Base-by-base conservation (phyloP, 2,888 invertebrate species). In the Operophtera brumata region DNA sequence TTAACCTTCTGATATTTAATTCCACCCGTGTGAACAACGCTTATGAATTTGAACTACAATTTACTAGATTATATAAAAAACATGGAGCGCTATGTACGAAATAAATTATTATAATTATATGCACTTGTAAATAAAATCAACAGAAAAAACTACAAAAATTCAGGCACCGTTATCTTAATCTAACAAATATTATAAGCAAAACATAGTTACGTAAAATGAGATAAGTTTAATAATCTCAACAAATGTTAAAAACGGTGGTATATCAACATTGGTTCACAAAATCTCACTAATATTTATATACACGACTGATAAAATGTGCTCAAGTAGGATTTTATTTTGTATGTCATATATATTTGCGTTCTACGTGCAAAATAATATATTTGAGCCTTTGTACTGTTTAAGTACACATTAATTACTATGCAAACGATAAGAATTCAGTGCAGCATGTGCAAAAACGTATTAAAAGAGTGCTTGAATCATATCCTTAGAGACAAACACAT, bases 131-230 rank as follows among this genome's bases (percentile, higher is more conserved):
- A 54, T 37, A 20, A 51, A 49, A 45, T 53, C 39, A 37, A 47
- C 12, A 45, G 34, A 57, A 66, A 20, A 67, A 71, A 69, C 62
- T 69, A 73, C 65, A 37, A 12, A 68, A 75, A 73, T 78, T 77
- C 71, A 86, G 86, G 86, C 87, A 87, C 86, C 79, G 63, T 84
- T 80, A 71, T 80, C 83, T 85, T 85, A 87, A 75, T 73, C 82
- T 85, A 84, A 75, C 61, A 60, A 58, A 52, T 14, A 34, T 20
- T 13, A 30, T 30, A 30, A 5, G 30, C 30, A 30, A 49, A 46
- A 9, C 13, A 11, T 35, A 42, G 13, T 26, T 11, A 32, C 37
- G 10, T 12, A 49, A 14, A 37, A 48, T 37, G 35, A 13, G 44
- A 52, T 37, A 43, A 10, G 3, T 36, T 44, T 42, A 9, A 30